Evolutionary conservation across 2,888 invertebrate species (phyloP).

Genomic region (Dendrolimus houi): DNA sequence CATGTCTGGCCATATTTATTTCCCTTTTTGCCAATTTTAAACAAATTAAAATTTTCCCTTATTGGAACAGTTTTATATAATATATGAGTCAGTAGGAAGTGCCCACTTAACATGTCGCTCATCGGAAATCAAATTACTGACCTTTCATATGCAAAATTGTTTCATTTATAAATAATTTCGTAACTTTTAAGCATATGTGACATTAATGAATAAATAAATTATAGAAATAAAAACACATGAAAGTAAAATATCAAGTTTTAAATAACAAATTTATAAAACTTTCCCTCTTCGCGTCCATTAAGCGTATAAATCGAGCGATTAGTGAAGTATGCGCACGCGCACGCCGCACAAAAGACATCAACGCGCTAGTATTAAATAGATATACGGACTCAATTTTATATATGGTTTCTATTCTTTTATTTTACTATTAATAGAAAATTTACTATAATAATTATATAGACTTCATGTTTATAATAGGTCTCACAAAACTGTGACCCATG

Average conservation of each 20-base stretch:
- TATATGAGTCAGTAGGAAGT: too few species aligned
- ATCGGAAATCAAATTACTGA: background rate
- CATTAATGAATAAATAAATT: background rate
- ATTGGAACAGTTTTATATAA: too few species aligned
- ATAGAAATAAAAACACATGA: background rate
- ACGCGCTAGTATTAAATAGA: conserved; percentile 14
- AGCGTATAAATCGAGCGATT: background rate
- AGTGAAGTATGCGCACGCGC: background rate
- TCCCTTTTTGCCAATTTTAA: too few species aligned
- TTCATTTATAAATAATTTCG: background rate
- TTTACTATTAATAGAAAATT: too few species aligned
- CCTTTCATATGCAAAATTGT: background rate
- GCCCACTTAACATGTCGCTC: background rate
- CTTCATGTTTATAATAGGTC: too few species aligned
- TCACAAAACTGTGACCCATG: too few species aligned
- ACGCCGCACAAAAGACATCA: conserved; percentile 24
- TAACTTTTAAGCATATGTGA: background rate
- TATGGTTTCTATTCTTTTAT: too few species aligned
- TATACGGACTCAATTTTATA: background rate
- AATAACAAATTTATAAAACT: background rate
- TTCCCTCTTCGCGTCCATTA: background rate
- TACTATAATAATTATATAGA: too few species aligned
- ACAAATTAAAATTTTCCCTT: too few species aligned
- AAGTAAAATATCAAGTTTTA: background rate
- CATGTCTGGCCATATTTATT: too few species aligned